These are phyloP conservation scores for Mola mola DNA, from an alignment of 2,113 vertebrate species.

Conservation along the genomic window DNA sequence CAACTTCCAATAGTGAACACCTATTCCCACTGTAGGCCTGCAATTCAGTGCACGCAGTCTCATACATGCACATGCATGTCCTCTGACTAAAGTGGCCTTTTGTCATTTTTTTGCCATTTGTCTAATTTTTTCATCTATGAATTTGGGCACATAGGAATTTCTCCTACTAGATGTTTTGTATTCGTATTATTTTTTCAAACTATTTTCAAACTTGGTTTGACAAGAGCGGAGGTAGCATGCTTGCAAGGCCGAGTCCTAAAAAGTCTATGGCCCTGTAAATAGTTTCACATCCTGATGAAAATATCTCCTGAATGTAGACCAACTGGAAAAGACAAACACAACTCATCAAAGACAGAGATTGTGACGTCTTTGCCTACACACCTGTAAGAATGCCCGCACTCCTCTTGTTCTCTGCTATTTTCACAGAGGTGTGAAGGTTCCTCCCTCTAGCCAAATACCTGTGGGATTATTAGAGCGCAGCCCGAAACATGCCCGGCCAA, in stretches of 20 bases:
- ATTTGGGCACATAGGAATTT: conserved; percentile 6
- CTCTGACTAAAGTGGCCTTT: conserved; percentile 1
- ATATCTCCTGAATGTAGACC: conserved; percentile 70
- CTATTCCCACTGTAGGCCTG: conserved; percentile 11
- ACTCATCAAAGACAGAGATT: conserved; percentile 16
- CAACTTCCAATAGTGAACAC: conserved; percentile 55
- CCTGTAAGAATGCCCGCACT: conserved; percentile 26
- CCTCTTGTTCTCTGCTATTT: conserved; percentile 22
- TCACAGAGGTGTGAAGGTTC: conserved; percentile 63
- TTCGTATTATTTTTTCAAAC: conserved; percentile 11
- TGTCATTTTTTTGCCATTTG: no score
- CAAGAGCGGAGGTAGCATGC: neutral
- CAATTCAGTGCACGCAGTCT: conserved; percentile 16
- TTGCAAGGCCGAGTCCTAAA: neutral
- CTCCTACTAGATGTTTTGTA: neutral
- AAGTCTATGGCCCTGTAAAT: neutral
- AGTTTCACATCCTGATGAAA: conserved; percentile 21
- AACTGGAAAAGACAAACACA: conserved; percentile 59
- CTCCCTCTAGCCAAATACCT: conserved; percentile 77
- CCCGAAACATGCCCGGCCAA: conserved; percentile 61
- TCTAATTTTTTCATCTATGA: no score
- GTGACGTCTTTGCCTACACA: conserved; percentile 35
- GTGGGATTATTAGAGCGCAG: conserved; percentile 70
- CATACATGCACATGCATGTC: conserved; percentile 29
- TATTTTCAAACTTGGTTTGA: conserved; percentile 27